These are phyloP conservation scores for Dinocampus coccinellae DNA, from an alignment of 2,888 invertebrate genomes.

Conservation along the genomic window DNA sequence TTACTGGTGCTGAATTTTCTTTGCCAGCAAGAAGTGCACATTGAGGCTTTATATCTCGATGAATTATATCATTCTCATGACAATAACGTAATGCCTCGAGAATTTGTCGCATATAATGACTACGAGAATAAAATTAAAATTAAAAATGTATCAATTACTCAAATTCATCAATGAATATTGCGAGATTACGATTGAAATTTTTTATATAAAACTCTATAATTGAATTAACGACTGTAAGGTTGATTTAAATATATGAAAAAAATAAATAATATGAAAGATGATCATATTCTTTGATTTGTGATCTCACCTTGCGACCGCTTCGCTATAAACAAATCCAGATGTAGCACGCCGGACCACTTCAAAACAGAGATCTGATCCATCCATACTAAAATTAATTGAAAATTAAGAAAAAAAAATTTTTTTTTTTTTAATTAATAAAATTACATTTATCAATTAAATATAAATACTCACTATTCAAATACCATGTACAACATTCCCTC, in stretches of 20 bases:
- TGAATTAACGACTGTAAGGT: too few species aligned
- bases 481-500: conserved; percentile 99
- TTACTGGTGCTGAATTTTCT: conserved; percentile 98
- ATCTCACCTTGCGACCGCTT: conserved; percentile 96
- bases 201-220: too few species aligned
- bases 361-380: conserved; percentile 97
- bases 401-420: conserved; percentile 11
- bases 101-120: conserved; percentile 99
- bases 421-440: neutral
- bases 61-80: conserved; percentile 97
- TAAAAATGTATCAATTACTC: too few species aligned
- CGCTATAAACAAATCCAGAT: conserved; percentile 98
- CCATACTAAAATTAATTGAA: conserved; percentile 87
- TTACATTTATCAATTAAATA: neutral
- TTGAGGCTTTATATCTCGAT: conserved; percentile 97
- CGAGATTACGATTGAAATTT: too few species aligned
- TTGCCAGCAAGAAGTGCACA: conserved; percentile 95
- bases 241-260: too few species aligned
- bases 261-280: neutral
- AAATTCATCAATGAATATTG: too few species aligned
- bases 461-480: conserved; percentile 93
- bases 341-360: conserved; percentile 97
- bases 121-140: conserved; percentile 68
- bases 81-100: conserved; percentile 97
- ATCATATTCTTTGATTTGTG: conserved; percentile 9